Conservation (phyloP, 2,797 vertebrate genomes). For the Diceros bicornis region DNA sequence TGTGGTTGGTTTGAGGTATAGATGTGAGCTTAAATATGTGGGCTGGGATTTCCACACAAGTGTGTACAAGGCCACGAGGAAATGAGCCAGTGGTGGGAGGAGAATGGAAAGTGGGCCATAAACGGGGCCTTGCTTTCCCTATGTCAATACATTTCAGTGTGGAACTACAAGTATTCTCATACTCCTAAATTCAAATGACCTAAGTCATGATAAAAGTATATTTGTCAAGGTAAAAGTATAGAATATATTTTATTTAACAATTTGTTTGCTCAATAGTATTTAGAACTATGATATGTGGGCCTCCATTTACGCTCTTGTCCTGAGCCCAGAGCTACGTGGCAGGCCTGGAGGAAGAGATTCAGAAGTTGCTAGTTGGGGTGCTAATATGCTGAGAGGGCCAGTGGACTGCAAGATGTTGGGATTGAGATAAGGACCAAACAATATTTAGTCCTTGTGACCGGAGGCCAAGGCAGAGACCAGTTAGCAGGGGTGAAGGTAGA, state of each 20-base stretch:
- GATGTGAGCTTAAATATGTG: background rate
- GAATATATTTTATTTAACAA: slow-evolving; percentile 26
- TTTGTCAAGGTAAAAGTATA: background rate
- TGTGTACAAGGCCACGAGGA: background rate
- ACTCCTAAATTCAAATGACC: slow-evolving; percentile 22
- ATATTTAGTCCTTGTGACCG: background rate
- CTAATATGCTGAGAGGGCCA: background rate
- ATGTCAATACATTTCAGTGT: background rate
- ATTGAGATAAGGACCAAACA: background rate
- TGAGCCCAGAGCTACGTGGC: background rate
- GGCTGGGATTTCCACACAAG: background rate
- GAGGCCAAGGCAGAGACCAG: background rate
- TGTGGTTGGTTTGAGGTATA: background rate
- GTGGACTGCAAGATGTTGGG: background rate
- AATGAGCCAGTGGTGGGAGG: background rate
- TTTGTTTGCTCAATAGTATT: background rate
- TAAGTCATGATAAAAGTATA: background rate
- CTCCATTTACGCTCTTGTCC: background rate
- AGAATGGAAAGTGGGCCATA: background rate
- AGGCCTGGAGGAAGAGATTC: background rate
- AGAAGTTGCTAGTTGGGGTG: background rate
- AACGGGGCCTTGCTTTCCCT: background rate
- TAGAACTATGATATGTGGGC: background rate
- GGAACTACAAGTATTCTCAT: background rate
- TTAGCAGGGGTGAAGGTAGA: background rate